Evolutionary conservation across 2,113 vertebrate genomes (phyloP).

Genomic region (Catharus minimus): DNA sequence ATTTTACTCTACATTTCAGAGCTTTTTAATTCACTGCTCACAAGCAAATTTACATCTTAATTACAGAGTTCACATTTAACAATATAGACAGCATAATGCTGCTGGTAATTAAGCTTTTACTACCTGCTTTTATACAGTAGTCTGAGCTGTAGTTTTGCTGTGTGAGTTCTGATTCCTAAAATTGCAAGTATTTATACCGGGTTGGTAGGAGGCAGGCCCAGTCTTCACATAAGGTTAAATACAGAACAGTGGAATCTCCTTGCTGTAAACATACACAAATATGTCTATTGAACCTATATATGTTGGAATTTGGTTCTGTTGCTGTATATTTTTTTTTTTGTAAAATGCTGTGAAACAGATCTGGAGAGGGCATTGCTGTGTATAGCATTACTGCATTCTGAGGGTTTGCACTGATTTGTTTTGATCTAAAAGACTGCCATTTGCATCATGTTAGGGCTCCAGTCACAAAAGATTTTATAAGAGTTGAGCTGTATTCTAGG

Average conservation of each 20-base stretch:
- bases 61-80: conserved; percentile 80
- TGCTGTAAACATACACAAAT: conserved; percentile 19
- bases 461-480: conserved; percentile 33
- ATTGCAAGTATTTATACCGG: conserved; percentile 22
- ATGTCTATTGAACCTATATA: conserved; percentile 9
- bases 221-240: conserved; percentile 28
- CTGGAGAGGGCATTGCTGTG: conserved; percentile 30
- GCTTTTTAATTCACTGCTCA: conserved; percentile 75
- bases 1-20: conserved; percentile 70
- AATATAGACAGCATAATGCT: conserved; percentile 79
- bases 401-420: conserved; percentile 50
- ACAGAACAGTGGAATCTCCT: not conserved
- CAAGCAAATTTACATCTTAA: conserved; percentile 81
- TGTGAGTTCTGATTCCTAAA: conserved; percentile 47
- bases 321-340: conserved; percentile 37
- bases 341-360: conserved; percentile 33
- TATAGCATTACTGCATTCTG: conserved; percentile 22
- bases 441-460: conserved; percentile 34
- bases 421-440: conserved; percentile 49
- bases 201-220: conserved; percentile 23
- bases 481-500: conserved; percentile 19
- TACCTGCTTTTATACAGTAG: conserved; percentile 74
- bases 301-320: conserved; percentile 40
- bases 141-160: conserved; percentile 53
- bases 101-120: conserved; percentile 78